phyloP scores from a whole-genome alignment of 2,888 invertebrate genomes.

The Papilio demoleus region DNA sequence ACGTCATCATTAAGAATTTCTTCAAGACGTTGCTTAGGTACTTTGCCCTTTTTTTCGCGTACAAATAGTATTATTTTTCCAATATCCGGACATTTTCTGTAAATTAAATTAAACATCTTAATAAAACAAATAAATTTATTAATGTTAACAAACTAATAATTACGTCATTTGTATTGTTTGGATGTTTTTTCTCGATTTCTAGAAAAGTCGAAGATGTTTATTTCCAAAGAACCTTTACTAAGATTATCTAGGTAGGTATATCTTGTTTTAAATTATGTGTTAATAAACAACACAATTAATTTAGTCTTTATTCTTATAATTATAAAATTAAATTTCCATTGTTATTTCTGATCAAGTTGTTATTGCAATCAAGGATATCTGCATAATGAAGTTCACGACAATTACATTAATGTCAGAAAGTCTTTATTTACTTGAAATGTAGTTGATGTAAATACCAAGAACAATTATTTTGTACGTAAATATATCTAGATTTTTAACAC shows the following conservation, averaged over 20 bases:
- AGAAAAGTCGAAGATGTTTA: neutral
- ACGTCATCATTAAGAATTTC: slow-evolving; percentile 93
- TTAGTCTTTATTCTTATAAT: neutral
- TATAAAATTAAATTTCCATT: slow-evolving; percentile 3
- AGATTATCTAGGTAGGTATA: neutral
- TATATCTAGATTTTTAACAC: neutral
- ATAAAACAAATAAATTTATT: neutral
- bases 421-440: neutral
- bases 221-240: neutral
- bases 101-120: slow-evolving; percentile 45
- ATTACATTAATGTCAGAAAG: slow-evolving; percentile 3
- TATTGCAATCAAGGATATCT: neutral
- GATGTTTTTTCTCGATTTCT: neutral
- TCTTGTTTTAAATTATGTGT: neutral
- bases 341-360: neutral
- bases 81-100: slow-evolving; percentile 88
- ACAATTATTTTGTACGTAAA: neutral
- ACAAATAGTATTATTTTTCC: slow-evolving; percentile 92
- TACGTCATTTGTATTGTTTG: no score
- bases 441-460: neutral
- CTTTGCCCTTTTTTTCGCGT: slow-evolving; percentile 92
- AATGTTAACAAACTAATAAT: neutral
- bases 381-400: neutral
- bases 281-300: neutral
- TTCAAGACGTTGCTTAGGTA: slow-evolving; percentile 88